These are phyloP conservation scores for Rhingia campestris DNA, from an alignment of 2,888 invertebrate species.

Conservation along the genomic window DNA sequence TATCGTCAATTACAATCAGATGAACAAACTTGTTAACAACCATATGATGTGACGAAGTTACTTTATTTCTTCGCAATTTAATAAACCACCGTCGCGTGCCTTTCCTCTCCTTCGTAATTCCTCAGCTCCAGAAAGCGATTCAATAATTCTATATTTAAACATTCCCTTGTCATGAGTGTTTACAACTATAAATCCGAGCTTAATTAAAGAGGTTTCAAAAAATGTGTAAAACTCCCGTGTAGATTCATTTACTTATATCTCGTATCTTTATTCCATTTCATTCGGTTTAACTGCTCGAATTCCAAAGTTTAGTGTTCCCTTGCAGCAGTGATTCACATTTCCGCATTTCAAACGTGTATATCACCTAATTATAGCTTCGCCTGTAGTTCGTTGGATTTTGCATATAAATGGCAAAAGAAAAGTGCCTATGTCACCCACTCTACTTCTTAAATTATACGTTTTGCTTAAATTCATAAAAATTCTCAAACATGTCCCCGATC, in stretches of 20 bases:
- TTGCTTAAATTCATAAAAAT: slow-evolving; percentile 27
- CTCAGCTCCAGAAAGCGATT: neutral
- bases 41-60: too few species aligned
- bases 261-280: slow-evolving; percentile 9
- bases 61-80: too few species aligned
- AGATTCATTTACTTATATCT: slow-evolving; percentile 52
- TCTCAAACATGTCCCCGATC: slow-evolving; percentile 63
- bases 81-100: neutral
- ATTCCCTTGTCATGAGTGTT: neutral
- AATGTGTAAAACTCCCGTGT: neutral
- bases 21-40: too few species aligned
- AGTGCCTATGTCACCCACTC: slow-evolving; percentile 53
- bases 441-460: slow-evolving; percentile 58
- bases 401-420: slow-evolving; percentile 9
- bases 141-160: neutral
- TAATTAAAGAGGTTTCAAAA: slow-evolving; percentile 19
- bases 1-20: too few species aligned
- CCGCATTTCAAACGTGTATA: slow-evolving; percentile 23
- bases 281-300: neutral
- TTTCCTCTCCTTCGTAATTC: neutral
- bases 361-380: slow-evolving; percentile 24
- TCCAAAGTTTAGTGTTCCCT: neutral
- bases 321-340: slow-evolving; percentile 20
- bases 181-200: neutral
- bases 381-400: slow-evolving; percentile 16